phyloP scores from a whole-genome alignment of 2,113 vertebrate species.

The Rhinoderma darwinii region DNA sequence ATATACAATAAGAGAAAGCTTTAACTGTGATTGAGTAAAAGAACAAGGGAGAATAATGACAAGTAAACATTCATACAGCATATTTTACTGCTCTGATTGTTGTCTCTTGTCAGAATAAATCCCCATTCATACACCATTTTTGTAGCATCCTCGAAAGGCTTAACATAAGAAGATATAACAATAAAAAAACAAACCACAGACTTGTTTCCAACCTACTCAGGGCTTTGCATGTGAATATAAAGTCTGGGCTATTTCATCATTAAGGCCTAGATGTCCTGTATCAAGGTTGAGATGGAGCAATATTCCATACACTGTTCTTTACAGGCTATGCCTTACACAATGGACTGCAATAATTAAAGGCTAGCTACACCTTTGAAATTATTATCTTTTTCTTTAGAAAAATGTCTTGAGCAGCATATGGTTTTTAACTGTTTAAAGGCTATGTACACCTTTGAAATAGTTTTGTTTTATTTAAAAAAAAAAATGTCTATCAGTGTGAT shows the following conservation, averaged over 20 bases:
- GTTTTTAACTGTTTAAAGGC: too few species aligned
- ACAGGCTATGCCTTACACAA: background rate
- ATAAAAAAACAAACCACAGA: background rate
- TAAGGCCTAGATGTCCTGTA: background rate
- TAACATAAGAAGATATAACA: slow-evolving; percentile 9
- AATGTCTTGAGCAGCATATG: too few species aligned
- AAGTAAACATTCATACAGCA: slow-evolving; percentile 37
- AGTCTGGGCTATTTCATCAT: slow-evolving; percentile 4
- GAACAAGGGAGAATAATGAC: slow-evolving; percentile 27
- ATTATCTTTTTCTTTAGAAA: too few species aligned
- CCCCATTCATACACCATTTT: slow-evolving; percentile 15
- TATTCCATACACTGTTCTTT: background rate
- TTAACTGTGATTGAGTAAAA: slow-evolving; percentile 37
- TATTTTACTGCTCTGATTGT: slow-evolving; percentile 34
- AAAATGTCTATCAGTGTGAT: too few species aligned
- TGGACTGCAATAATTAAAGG: background rate
- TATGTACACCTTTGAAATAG: too few species aligned
- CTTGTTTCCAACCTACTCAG: background rate
- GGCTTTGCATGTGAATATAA: slow-evolving; percentile 10
- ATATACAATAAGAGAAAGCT: slow-evolving; percentile 34
- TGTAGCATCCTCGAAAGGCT: slow-evolving; percentile 31
- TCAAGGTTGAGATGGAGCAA: background rate
- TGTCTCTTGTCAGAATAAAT: slow-evolving; percentile 37
- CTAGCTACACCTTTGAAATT: too few species aligned
- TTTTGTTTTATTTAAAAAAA: too few species aligned